A percentile compares a stretch with the other conserved stretches of the same genome.
phyloP scores from a whole-genome alignment of 2,113 vertebrate species.

The Anguilla japonica region DNA sequence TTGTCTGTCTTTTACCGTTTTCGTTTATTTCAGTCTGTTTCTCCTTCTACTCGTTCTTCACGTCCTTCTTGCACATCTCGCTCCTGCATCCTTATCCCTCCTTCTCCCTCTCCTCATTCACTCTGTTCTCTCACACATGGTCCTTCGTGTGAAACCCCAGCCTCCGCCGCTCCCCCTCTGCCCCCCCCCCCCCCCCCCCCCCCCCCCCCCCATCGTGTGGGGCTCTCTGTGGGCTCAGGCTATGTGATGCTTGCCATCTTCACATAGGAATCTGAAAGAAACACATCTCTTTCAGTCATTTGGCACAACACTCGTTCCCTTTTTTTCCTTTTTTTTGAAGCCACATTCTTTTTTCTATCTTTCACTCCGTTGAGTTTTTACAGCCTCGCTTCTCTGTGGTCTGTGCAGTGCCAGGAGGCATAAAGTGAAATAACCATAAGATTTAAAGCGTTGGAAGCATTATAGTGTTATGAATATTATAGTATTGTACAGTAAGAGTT shows the following conservation, averaged over 20 bases:
- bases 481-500: no score
- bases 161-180: neutral
- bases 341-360: no score
- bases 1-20: neutral
- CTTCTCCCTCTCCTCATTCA: neutral
- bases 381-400: neutral
- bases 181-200: no score
- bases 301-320: neutral
- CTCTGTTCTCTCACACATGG: neutral
- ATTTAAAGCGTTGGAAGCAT: no score
- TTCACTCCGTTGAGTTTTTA: neutral
- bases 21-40: neutral
- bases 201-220: neutral
- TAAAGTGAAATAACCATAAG: no score
- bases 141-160: neutral
- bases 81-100: neutral
- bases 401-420: no score
- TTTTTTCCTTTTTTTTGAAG: neutral
- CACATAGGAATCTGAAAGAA: conserved; percentile 23
- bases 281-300: no score
- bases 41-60: neutral
- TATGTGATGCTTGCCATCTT: conserved; percentile 16
- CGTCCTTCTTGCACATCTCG: neutral
- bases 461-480: no score
- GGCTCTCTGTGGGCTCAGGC: neutral